Evolutionary conservation across 2,113 vertebrate species (phyloP).

Genomic region (Bombycilla garrulus): DNA sequence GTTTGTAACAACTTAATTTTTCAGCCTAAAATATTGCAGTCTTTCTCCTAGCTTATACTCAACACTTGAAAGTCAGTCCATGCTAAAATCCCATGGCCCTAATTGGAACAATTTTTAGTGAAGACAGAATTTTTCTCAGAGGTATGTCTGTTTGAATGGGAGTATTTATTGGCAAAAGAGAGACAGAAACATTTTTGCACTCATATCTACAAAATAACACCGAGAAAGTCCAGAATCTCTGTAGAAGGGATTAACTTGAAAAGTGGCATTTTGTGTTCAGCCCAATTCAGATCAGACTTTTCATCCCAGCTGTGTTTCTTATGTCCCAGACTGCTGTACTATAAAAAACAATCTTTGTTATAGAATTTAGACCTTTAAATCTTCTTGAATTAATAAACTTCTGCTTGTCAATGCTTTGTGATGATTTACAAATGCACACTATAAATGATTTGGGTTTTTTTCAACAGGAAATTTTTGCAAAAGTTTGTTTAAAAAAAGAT

Average conservation of each 20-base stretch:
- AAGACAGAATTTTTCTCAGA: not conserved
- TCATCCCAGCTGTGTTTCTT: not conserved
- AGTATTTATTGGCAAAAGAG: not conserved
- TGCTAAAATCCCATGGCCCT: not conserved
- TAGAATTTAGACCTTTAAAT: not conserved
- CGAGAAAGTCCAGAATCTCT: not conserved
- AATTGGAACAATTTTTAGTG: not conserved
- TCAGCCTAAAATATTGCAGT: not conserved
- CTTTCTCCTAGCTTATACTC: not conserved
- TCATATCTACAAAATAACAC: not conserved
- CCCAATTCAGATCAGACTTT: not conserved
- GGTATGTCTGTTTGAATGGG: not conserved
- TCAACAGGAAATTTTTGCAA: not conserved
- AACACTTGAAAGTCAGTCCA: not conserved
- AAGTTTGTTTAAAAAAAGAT: not conserved
- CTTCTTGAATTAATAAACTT: not conserved
- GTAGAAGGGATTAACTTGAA: not conserved
- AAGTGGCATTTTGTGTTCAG: not conserved
- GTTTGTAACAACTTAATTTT: not conserved
- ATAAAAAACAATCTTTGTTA: not conserved
- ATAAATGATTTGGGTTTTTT: not conserved
- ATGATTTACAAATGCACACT: not conserved
- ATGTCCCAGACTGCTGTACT: not conserved
- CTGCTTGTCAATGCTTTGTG: not conserved
- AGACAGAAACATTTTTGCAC: not conserved